These are phyloP conservation scores for Drosophila triauraria DNA, from an alignment of 1,140 invertebrate species.

Conservation along the genomic window DNA sequence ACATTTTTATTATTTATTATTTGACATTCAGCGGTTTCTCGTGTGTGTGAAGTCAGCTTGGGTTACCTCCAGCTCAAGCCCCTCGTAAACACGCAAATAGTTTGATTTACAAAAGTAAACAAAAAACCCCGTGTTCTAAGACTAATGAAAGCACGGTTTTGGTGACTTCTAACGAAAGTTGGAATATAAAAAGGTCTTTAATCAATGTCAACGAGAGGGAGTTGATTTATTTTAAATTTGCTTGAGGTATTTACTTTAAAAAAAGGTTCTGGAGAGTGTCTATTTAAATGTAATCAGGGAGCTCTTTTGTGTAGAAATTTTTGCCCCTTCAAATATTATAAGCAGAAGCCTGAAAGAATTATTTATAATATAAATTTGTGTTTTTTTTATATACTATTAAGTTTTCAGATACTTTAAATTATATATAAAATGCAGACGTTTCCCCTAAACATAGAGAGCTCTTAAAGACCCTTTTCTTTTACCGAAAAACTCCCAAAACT, in stretches of 20 bases:
- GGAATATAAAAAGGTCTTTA: slow-evolving; percentile 8
- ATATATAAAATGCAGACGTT: background rate
- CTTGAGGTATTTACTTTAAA: background rate
- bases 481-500: background rate
- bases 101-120: slow-evolving; percentile 50
- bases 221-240: slow-evolving; percentile 20
- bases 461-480: background rate
- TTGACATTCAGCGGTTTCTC: slow-evolving; percentile 50
- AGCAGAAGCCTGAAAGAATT: too few species aligned
- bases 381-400: background rate
- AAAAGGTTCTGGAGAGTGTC: background rate
- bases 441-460: background rate
- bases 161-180: background rate
- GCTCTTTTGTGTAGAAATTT: background rate
- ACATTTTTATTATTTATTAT: slow-evolving; percentile 67
- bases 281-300: background rate
- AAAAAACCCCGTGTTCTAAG: slow-evolving; percentile 26
- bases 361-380: too few species aligned
- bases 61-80: background rate
- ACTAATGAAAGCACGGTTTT: slow-evolving; percentile 19
- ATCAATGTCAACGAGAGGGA: slow-evolving; percentile 12
- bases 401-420: too few species aligned
- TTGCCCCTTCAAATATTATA: too few species aligned
- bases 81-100: slow-evolving; percentile 63
- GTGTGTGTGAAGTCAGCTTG: slow-evolving; percentile 6